These are phyloP conservation scores for Bicyclus anynana DNA, from an alignment of 1,140 invertebrate species.

Conservation along the genomic window DNA sequence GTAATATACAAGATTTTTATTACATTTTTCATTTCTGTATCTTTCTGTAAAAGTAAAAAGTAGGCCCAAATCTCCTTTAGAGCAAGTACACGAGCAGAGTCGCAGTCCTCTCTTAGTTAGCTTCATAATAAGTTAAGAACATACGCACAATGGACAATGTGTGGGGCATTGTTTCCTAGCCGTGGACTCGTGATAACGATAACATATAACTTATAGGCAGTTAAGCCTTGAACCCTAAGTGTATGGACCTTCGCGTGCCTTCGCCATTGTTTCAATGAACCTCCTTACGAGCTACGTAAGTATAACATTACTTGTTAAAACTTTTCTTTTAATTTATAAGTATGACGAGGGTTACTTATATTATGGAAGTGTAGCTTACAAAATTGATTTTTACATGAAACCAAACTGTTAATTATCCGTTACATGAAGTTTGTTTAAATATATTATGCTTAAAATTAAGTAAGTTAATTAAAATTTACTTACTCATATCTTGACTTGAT, in stretches of 20 bases:
- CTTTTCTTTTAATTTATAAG: neutral
- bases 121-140: neutral
- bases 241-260: constrained; percentile 51
- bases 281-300: constrained; percentile 10
- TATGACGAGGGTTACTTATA: no score
- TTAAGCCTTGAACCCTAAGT: constrained; percentile 61
- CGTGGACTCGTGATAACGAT: constrained; percentile 45
- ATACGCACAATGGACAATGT: constrained; percentile 17
- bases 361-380: no score
- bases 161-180: constrained; percentile 30
- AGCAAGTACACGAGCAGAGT: neutral
- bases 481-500: no score
- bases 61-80: no score
- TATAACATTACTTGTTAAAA: neutral
- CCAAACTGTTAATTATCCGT: no score
- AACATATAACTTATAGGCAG: constrained; percentile 34
- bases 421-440: no score
- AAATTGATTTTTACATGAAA: no score
- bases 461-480: no score
- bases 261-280: constrained; percentile 41
- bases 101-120: neutral
- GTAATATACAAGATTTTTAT: no score
- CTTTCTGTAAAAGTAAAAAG: no score
- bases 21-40: no score
- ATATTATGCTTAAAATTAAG: no score